Percentiles rank a stretch among this genome's conserved stretches.
Evolutionary conservation across 2,797 vertebrate species (phyloP).

Genomic region (Sebastes cheni): DNA sequence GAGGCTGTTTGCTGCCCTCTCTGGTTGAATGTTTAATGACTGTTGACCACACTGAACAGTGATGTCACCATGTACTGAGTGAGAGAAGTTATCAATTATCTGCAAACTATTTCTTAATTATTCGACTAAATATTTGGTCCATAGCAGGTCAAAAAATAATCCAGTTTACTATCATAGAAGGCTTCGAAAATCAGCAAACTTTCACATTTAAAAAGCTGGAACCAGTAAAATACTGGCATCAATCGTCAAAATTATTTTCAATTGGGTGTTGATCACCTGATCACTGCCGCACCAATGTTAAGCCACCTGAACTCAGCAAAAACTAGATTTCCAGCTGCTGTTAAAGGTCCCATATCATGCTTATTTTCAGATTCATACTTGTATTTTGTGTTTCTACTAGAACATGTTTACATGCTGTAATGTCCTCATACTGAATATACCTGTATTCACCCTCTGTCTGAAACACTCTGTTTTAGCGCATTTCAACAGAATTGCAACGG

Average conservation of each 20-base stretch:
- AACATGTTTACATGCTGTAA: too few relatives aligned
- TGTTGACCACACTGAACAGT: not conserved
- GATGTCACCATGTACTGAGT: not conserved
- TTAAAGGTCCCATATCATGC: too few relatives aligned
- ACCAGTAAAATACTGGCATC: not conserved
- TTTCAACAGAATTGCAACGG: too few relatives aligned
- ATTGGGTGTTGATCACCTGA: not conserved
- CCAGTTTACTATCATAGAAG: not conserved
- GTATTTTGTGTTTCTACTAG: too few relatives aligned
- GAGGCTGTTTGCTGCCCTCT: not conserved
- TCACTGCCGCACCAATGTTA: not conserved
- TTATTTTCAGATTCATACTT: too few relatives aligned
- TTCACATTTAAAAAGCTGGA: not conserved
- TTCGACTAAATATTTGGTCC: not conserved
- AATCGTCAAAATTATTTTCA: not conserved
- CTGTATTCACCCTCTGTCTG: too few relatives aligned
- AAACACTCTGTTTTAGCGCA: too few relatives aligned
- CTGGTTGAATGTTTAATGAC: not conserved
- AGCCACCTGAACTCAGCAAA: not conserved
- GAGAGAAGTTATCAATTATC: not conserved
- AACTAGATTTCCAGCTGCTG: not conserved
- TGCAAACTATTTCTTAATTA: not conserved
- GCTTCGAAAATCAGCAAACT: not conserved
- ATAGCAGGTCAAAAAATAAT: not conserved
- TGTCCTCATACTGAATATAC: too few relatives aligned